Evolutionary conservation across 2,888 invertebrate species (phyloP).

Genomic region (Girardia tigrina): DNA sequence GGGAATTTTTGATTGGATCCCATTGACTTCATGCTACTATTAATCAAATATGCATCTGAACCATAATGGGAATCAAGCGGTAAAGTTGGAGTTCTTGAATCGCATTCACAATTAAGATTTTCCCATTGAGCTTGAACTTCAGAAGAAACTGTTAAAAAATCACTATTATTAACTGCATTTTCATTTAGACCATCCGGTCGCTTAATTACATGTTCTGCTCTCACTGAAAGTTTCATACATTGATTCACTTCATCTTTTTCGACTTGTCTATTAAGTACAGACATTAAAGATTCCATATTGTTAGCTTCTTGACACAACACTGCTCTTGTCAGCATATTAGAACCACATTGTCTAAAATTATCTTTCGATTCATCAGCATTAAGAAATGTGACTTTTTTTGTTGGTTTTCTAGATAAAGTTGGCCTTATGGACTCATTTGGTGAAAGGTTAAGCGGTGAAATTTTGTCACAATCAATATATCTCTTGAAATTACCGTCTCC

Average conservation of each 20-base stretch:
- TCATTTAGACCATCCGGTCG: background rate
- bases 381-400: background rate
- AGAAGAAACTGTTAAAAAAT: slow-evolving; percentile 2
- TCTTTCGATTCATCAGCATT: background rate
- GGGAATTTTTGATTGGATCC: background rate
- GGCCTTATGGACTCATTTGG: background rate
- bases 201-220: slow-evolving; percentile 5
- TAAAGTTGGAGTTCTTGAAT: background rate
- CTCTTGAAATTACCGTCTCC: background rate
- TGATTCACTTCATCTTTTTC: background rate
- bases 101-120: background rate
- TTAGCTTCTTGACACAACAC: slow-evolving; percentile 5
- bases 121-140: slow-evolving; percentile 17
- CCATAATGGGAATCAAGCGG: background rate
- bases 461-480: background rate
- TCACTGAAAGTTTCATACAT: background rate
- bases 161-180: background rate
- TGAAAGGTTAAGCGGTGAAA: background rate
- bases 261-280: slow-evolving; percentile 6
- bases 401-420: background rate
- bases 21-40: background rate
- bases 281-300: background rate
- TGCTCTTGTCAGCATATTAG: background rate
- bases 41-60: background rate
- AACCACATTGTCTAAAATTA: background rate